phyloP scores from a whole-genome alignment of 1,140 invertebrate genomes.

The Magallana angulata region DNA sequence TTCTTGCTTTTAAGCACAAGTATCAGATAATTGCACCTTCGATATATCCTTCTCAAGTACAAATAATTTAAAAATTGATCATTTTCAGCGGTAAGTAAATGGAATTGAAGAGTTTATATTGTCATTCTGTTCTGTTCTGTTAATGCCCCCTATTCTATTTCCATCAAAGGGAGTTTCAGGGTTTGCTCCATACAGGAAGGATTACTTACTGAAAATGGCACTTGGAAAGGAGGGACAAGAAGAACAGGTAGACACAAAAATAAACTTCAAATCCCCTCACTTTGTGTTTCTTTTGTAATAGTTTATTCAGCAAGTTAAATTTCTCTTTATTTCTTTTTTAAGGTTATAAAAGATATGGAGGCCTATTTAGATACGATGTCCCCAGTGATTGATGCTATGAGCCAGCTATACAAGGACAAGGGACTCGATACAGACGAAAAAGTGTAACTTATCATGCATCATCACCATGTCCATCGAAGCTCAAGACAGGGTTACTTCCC shows the following conservation, averaged over 20 bases:
- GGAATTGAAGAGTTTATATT: too few relatives aligned
- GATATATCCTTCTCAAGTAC: too few relatives aligned
- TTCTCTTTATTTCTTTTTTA: not conserved
- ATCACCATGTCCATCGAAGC: too few relatives aligned
- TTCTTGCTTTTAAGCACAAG: too few relatives aligned
- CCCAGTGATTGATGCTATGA: not conserved
- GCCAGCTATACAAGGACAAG: slow-evolving; percentile 8
- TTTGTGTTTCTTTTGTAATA: too few relatives aligned
- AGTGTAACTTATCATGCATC: not conserved
- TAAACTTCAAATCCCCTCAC: too few relatives aligned
- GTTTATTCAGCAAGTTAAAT: too few relatives aligned
- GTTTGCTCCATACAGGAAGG: slow-evolving; percentile 16
- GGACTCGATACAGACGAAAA: not conserved
- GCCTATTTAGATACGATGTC: slow-evolving; percentile 4
- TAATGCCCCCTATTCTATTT: not conserved
- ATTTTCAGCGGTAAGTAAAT: too few relatives aligned
- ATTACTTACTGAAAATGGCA: slow-evolving; percentile 28
- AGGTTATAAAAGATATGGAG: slow-evolving; percentile 13
- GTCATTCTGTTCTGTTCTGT: too few relatives aligned
- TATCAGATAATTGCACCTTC: too few relatives aligned
- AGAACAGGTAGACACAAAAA: not conserved
- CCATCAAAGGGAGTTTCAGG: not conserved
- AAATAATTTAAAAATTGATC: too few relatives aligned
- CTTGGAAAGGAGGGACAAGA: slow-evolving; percentile 11
- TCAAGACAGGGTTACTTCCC: too few relatives aligned